Evolutionary conservation across 2,113 vertebrate genomes (phyloP).

Genomic region (Lagopus muta): DNA sequence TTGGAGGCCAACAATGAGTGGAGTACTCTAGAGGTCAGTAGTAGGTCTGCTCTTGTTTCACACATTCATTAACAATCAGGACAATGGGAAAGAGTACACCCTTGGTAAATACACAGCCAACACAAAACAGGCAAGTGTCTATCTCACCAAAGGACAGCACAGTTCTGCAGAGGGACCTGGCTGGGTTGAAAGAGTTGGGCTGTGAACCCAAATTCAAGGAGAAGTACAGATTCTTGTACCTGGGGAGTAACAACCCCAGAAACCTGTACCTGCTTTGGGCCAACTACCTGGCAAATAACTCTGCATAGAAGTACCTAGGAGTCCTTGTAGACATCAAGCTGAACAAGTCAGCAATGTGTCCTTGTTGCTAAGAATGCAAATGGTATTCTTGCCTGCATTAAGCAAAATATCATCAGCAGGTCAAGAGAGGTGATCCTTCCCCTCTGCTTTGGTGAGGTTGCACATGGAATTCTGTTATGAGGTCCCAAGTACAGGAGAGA

Average conservation of each 20-base stretch:
- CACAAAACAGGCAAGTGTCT: not conserved
- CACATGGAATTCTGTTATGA: not conserved
- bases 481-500: not conserved
- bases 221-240: not conserved
- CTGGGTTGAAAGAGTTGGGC: not conserved
- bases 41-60: not conserved
- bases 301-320: not conserved
- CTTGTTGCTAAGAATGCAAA: not conserved
- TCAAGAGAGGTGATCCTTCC: not conserved
- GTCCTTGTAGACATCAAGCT: not conserved
- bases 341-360: not conserved
- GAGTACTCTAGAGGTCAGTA: not conserved
- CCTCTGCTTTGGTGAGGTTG: not conserved
- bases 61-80: not conserved
- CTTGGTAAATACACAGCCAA: not conserved
- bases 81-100: not conserved
- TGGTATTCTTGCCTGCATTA: not conserved
- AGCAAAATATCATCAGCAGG: not conserved
- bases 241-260: not conserved
- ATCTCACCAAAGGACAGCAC: not conserved
- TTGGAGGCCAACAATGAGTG: not conserved
- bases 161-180: not conserved
- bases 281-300: not conserved
- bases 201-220: not conserved
- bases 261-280: not conserved